Evolutionary conservation across 2,888 invertebrate genomes (phyloP), one percentile per base, ranked within the genome.

Genomic region (Asteroscopus sphinx): DNA sequence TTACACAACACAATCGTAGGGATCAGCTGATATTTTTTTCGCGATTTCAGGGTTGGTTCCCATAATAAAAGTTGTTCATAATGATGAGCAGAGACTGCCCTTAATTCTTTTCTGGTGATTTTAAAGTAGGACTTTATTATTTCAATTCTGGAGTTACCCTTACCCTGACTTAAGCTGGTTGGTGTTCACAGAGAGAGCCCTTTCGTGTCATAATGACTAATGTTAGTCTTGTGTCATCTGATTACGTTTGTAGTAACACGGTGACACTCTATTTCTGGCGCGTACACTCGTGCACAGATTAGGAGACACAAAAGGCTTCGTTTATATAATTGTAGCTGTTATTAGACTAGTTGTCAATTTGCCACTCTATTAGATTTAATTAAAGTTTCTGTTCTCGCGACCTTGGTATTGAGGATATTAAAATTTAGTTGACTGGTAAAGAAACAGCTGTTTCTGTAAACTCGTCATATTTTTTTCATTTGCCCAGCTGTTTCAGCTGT

Each of bases 211-310:
- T 58, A 30, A 39, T 67, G 51, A 57, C 35, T 48, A 56, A 70
- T 58, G 39, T 59, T 51, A 45, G 36, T 59, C 36, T 54, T 46
- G 35, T 41, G 47, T 56, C 46, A 35, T 44, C 49, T 35, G 51
- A 55, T 62, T 53, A 51, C 42, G 42, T 42, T 40, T 39, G 56
- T 49, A 37, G 36, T 11, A 37, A 28, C n/a, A 44, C 37, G 30
- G 41, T 58, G 51, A 35, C 28, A 55, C 15, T 33, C 61, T 66
- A 62, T 66, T 62, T 66, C 12, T 42, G 51, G 15, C n/a, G 12
- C 26, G n/a, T 33, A 30, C 35, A 42, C 51, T 53, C 41, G 15
- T 48, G 45, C 58, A 33, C 62, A 46, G 21, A 30, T 35, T 48
- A n/a, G 11, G 21, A 28, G 16, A 13, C 26, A 59, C 59, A 54